Conservation (phyloP, 2,888 invertebrate species). For the Drosophila phalerata region DNA sequence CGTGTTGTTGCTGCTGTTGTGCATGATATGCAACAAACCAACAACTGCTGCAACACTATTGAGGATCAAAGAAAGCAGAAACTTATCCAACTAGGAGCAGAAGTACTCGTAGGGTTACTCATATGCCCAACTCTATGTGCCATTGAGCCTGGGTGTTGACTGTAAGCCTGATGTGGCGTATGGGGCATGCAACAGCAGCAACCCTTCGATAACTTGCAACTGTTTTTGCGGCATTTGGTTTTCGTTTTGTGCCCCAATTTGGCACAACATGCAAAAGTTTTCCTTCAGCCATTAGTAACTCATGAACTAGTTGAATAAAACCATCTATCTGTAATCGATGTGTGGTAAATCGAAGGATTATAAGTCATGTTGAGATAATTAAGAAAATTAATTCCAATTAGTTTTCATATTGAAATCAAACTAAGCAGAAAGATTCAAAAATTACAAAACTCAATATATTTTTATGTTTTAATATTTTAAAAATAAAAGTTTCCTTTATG, state of each 20-base stretch:
- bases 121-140: constrained; percentile 18
- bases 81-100: constrained; percentile 21
- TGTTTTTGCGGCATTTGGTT: constrained; percentile 28
- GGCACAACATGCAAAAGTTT: constrained; percentile 22
- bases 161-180: constrained; percentile 2
- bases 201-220: constrained; percentile 23
- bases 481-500: no score
- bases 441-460: no score
- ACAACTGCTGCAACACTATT: constrained; percentile 10
- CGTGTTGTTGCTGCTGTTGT: constrained; percentile 15
- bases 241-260: constrained; percentile 21
- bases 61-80: constrained; percentile 25
- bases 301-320: constrained; percentile 10
- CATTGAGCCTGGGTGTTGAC: constrained; percentile 37
- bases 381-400: no score
- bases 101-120: constrained; percentile 2
- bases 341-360: not conserved
- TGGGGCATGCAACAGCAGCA: constrained; percentile 11
- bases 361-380: not conserved
- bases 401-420: no score
- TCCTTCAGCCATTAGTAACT: constrained; percentile 13
- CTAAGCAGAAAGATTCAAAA: no score
- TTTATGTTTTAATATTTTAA: no score
- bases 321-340: constrained; percentile 6
- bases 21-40: constrained; percentile 49